These are phyloP conservation scores for Pachypanchax playfairii DNA, from an alignment of 2,113 vertebrate species.

Conservation along the genomic window DNA sequence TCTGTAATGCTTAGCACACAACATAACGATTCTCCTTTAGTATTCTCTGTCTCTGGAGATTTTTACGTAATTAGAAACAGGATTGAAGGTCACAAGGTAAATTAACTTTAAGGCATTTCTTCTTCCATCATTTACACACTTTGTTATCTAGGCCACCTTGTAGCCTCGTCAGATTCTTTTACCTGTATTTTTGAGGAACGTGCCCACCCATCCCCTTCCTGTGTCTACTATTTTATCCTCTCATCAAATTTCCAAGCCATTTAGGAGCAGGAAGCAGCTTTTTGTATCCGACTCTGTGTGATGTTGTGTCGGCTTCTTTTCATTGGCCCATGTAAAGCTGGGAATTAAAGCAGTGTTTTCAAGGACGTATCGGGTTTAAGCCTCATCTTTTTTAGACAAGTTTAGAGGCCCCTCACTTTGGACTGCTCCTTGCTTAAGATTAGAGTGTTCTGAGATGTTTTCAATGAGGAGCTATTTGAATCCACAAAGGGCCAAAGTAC, in stretches of 20 bases:
- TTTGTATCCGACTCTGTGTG: conserved; percentile 20
- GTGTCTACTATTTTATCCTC: conserved; percentile 14
- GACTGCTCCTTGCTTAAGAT: conserved; percentile 37
- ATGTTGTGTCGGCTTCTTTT: conserved; percentile 48
- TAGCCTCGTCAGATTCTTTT: conserved; percentile 10
- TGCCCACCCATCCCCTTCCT: conserved; percentile 20
- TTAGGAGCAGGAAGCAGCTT: conserved; percentile 63
- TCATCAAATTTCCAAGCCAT: conserved; percentile 68
- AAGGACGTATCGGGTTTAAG: conserved; percentile 76
- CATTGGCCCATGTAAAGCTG: conserved; percentile 74
- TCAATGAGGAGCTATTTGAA: conserved; percentile 1
- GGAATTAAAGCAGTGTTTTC: conserved; percentile 70
- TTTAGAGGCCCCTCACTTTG: conserved; percentile 61
- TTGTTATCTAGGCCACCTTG: not conserved
- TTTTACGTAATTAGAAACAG: not conserved
- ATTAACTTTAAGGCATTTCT: not conserved
- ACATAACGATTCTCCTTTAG: no score
- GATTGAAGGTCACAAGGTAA: not conserved
- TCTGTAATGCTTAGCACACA: no score
- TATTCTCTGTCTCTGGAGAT: no score
- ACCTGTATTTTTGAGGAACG: conserved; percentile 18
- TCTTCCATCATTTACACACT: not conserved
- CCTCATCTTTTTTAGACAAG: conserved; percentile 65
- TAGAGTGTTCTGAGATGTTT: conserved; percentile 1
- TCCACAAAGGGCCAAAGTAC: not conserved